Evolutionary conservation across 2,888 invertebrate species (phyloP), one percentile per base, ranked within the genome.

Genomic region (Orthonevra nobilis): DNA sequence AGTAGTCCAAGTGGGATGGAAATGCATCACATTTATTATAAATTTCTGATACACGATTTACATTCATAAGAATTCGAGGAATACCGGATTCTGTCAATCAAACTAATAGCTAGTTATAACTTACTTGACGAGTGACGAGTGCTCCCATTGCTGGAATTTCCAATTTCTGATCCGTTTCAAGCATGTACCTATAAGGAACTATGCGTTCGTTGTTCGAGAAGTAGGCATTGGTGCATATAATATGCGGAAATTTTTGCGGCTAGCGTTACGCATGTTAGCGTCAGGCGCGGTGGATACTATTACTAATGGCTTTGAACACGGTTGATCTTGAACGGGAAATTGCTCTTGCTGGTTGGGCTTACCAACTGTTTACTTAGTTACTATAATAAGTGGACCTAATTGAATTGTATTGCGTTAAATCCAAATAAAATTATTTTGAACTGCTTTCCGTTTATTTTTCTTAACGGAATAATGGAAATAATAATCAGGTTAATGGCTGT

Each of bases 251-350:
- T 58, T n/a, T n/a, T 30, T 20, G 14, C 12, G 20, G 15, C 12
- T 42, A 20, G 14, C 9, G 20, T 44, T 14, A 32, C 44, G 32
- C 32, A 17, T 40, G 56, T 17, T 19, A 42, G 28, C 26, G 15
- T 20, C 32, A 15, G 58, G 19, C 15, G 2, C 30, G 23, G 19
- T 32, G 30, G 42, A 58, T 58, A 30, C 42, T n/a, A 58, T 32
- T 32, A 58, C 58, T 42, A 14, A 58, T n/a, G 30, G 12, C 23
- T 34, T 10, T 32, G n/a, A 23, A 15, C n/a, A 30, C 14, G 19
- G n/a, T 12, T 44, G 58, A 58, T 58, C 44, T 58, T 58, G 44
- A 58, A 32, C 42, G 44, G 42, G 20, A 10, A 3, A 30, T 48
- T 17, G 17, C n/a, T 46, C 9, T 12, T 10, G 19, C 23, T 44